These are phyloP conservation scores for Carterocephalus palaemon DNA, from an alignment of 2,888 invertebrate genomes.

Conservation along the genomic window DNA sequence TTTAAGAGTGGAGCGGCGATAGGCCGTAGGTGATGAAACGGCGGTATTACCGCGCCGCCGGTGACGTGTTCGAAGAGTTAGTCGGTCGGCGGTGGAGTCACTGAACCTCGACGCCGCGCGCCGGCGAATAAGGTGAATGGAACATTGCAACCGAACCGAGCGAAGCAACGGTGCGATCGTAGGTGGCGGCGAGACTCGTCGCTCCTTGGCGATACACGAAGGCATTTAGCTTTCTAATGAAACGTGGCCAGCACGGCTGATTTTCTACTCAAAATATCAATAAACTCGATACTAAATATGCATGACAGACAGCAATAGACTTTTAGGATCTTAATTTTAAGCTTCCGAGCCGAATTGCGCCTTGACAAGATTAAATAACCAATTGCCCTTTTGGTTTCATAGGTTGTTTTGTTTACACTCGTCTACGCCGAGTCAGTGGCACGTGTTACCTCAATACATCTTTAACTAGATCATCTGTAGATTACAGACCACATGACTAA, in stretches of 20 bases:
- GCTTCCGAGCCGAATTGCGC: too few relatives aligned
- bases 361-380: too few relatives aligned
- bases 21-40: slow-evolving; percentile 62
- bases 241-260: slow-evolving; percentile 41
- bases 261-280: not conserved
- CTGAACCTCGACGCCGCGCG: slow-evolving; percentile 63
- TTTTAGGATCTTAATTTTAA: too few relatives aligned
- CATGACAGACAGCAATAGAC: too few relatives aligned
- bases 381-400: too few relatives aligned
- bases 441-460: too few relatives aligned
- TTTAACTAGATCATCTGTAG: too few relatives aligned
- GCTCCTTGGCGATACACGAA: slow-evolving; percentile 53
- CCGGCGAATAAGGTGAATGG: slow-evolving; percentile 74
- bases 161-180: slow-evolving; percentile 48
- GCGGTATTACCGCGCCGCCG: slow-evolving; percentile 66
- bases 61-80: slow-evolving; percentile 66
- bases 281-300: not conserved
- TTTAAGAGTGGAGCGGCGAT: slow-evolving; percentile 57
- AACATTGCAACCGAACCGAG: slow-evolving; percentile 70
- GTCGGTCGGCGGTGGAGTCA: slow-evolving; percentile 69
- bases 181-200: slow-evolving; percentile 47
- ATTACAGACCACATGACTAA: too few relatives aligned
- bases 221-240: slow-evolving; percentile 69
- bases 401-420: too few relatives aligned
- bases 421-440: too few relatives aligned